Conservation (phyloP, 1,140 invertebrate species). For the Aphidius ervi region DNA sequence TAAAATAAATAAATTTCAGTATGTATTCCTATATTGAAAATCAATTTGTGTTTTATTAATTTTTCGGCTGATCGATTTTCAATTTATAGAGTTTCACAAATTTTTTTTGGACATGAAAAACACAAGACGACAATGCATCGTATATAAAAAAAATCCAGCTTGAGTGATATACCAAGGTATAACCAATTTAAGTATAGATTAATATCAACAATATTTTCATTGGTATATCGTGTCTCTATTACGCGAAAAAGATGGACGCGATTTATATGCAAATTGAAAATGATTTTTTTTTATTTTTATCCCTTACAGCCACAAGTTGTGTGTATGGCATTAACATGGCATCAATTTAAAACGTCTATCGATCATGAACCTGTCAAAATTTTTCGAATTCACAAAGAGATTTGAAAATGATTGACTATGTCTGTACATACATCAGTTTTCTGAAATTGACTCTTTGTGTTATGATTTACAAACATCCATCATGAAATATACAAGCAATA, state of each 20-base stretch:
- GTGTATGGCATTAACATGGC: conserved; percentile 14
- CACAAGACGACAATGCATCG: too few species aligned
- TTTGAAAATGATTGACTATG: not conserved
- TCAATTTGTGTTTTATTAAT: too few species aligned
- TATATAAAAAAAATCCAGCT: too few species aligned
- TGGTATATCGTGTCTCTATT: not conserved
- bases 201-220: not conserved
- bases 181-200: not conserved
- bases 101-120: too few species aligned
- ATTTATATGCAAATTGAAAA: conserved; percentile 34
- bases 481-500: too few species aligned
- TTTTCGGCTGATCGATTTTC: too few species aligned
- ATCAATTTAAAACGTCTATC: conserved; percentile 15
- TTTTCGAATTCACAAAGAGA: not conserved
- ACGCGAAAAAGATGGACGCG: conserved; percentile 12
- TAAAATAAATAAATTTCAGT: too few species aligned
- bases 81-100: too few species aligned
- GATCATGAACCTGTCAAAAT: conserved; percentile 10
- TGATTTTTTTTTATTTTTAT: not conserved
- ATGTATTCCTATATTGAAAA: too few species aligned
- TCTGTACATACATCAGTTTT: not conserved
- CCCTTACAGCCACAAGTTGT: not conserved
- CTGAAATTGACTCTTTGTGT: too few species aligned
- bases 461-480: too few species aligned
- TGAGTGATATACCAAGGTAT: too few species aligned